Conservation (phyloP, 2,113 vertebrate genomes). For the Terrapene triunguis region DNA sequence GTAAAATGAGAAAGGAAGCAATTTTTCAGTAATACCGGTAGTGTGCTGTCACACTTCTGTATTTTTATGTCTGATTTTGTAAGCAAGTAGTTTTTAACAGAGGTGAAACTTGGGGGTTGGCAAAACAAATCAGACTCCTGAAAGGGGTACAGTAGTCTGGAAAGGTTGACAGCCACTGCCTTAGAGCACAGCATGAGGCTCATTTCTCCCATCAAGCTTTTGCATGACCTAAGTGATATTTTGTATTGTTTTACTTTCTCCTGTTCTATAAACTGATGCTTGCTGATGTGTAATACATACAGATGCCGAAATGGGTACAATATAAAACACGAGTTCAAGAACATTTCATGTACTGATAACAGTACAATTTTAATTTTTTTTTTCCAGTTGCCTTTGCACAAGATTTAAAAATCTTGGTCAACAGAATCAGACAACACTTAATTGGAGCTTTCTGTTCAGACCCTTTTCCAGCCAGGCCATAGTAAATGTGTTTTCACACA, state of each 20-base stretch:
- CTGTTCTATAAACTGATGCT: not conserved
- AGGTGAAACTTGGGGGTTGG: too few species aligned
- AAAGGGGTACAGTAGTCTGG: too few species aligned
- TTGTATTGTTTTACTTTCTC: not conserved
- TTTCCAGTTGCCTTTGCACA: not conserved
- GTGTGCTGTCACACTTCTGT: too few species aligned
- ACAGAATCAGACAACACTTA: conserved; percentile 56
- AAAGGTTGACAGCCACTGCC: not conserved
- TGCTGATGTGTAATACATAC: not conserved
- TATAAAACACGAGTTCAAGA: not conserved
- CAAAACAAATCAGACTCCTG: too few species aligned
- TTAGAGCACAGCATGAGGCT: not conserved
- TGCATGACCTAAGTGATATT: not conserved
- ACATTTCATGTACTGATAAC: not conserved
- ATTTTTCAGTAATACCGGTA: too few species aligned
- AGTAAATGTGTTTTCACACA: conserved; percentile 41
- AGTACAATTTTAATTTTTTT: conserved; percentile 32
- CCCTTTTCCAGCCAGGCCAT: conserved; percentile 5
- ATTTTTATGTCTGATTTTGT: too few species aligned
- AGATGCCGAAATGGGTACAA: not conserved
- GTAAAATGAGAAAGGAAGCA: too few species aligned
- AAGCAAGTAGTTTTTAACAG: too few species aligned
- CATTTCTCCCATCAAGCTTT: not conserved
- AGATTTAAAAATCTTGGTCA: conserved; percentile 6
- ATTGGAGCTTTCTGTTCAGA: conserved; percentile 47